phyloP scores from a whole-genome alignment of 23 tunicate species.

The Clavelina lepadiformis region DNA sequence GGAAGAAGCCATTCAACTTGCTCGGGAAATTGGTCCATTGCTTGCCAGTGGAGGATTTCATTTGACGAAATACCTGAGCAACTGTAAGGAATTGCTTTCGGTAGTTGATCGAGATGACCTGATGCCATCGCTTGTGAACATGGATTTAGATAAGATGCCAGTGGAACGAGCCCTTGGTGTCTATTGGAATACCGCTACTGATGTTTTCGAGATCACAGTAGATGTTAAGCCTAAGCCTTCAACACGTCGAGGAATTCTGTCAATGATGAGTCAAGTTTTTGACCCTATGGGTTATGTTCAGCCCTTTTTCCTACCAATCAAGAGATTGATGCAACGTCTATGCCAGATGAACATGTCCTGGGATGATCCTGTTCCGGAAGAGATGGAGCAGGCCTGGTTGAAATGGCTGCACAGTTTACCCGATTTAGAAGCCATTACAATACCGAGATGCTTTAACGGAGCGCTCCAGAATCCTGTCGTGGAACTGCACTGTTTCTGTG shows the following conservation, averaged over 20 bases:
- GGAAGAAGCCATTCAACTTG: constrained; percentile 1
- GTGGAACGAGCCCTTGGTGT: constrained; percentile 8
- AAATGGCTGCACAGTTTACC: constrained; percentile 17
- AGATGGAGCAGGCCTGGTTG: background rate
- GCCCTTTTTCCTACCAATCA: constrained; percentile 10
- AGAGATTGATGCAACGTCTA: constrained; percentile 8
- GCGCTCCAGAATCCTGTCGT: background rate
- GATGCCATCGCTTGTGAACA: background rate
- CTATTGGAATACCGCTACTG: constrained; percentile 5
- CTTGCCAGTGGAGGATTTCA: constrained; percentile 2
- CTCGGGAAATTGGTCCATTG: background rate
- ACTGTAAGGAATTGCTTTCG: background rate
- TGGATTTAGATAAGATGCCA: background rate
- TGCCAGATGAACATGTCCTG: constrained; percentile 2
- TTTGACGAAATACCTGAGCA: constrained; percentile 8
- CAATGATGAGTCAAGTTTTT: constrained; percentile 1
- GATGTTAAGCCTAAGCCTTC: background rate
- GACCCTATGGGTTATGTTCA: constrained; percentile 21
- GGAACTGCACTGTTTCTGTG: constrained; percentile 22
- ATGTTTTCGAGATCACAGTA: constrained; percentile 8
- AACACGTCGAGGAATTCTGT: constrained; percentile 22
- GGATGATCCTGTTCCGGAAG: constrained; percentile 10
- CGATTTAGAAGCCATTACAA: constrained; percentile 1
- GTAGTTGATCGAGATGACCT: background rate
- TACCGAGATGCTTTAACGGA: constrained; percentile 2